Evolutionary conservation across 2,888 invertebrate species (phyloP), one percentile per base, ranked within the genome.

Genomic region (Trisateles emortualis): DNA sequence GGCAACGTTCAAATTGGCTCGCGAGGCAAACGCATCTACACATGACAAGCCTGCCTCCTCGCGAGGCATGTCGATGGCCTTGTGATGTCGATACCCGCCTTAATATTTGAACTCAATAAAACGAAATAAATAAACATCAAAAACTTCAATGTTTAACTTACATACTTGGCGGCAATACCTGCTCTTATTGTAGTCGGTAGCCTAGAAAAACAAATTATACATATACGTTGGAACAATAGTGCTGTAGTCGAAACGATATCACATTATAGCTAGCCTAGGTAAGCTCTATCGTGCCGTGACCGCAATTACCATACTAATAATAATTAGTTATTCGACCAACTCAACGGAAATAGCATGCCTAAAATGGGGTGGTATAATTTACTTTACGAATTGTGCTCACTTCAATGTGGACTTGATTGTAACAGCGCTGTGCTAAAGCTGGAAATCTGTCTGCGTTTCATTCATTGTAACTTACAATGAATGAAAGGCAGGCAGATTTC

Each of bases 281-380:
- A 30, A 19, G 16, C 6, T 33, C 11, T n/a, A 33, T 22, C 54
- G 29, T 67, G 47, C 43, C 59, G 55, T 64, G 62, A 59, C 62
- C 49, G 30, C 49, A 14, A 64, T 70, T 64, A 61, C 49, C 56
- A 51, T 55, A 52, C 49, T 50, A 69, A 69, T 64, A 61, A 50
- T 51, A 67, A 67, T 67, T 62, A 52, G 51, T 51, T 52, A 56
- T 58, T 59, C 47, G 38, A 43, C 48, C 36, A 51, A 60, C 50
- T 54, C 32, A 30, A 57, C 55, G 52, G 47, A 55, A 52, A 64
- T 59, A 59, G 57, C 59, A 64, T 58, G 62, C 54, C 57, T 58
- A 40, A 56, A 69, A 64, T 64, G 38, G 55, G 52, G 52, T 67
- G 45, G 43, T 47, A 26, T 50, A 56, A 52, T 61, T n/a, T 62